Evolutionary conservation across 2,888 invertebrate genomes (phyloP), one percentile per base, ranked within the genome.

Genomic region (Unio pictorum): DNA sequence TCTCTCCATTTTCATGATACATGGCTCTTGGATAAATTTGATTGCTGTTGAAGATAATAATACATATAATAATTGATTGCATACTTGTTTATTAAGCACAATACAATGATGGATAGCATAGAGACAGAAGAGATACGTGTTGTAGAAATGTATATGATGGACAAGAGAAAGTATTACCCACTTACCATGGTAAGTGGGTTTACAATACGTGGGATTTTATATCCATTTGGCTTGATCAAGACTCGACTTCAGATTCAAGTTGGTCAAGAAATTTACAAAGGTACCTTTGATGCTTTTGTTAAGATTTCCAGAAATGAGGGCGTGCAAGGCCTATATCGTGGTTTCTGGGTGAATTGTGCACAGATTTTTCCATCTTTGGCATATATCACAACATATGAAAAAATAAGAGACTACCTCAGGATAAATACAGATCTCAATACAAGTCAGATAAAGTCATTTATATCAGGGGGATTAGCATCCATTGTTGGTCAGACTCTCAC

Each of bases 111-210:
- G 28, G 71, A 71, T 30, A 64, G 63, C 45, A 54, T 34, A 6
- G 77, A 76, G 18, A 68, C 79, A 28, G 81, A 81, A 8, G 82
- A 83, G 54, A 76, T 87, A 15, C 80, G 81, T 58, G 96, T 95
- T 8, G 97, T 99, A 75, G 98, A 99, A 91, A 96, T 98, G 95
- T 94, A 97, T 80, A 99, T 99, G 98, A 95, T 99, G 96, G 95
- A 99, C 90, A 97, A 96, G 87, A 93, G 92, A 63, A 97, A 96
- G 88, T 99, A 98, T 89, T 96, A 96, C 87, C 97, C 98, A 0
- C 91, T 98, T 69, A 96, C 96, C 70, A 95, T 97, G 91, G 91
- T 96, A 20, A 97, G 97, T 87, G 95, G 95, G 63, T 95, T 96
- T 81, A 92, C 94, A 78, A 93, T 95, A 87, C 91, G 94, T 76